These are phyloP conservation scores for Priocnemis perturbator DNA, from an alignment of 2,888 invertebrate genomes.

Conservation along the genomic window DNA sequence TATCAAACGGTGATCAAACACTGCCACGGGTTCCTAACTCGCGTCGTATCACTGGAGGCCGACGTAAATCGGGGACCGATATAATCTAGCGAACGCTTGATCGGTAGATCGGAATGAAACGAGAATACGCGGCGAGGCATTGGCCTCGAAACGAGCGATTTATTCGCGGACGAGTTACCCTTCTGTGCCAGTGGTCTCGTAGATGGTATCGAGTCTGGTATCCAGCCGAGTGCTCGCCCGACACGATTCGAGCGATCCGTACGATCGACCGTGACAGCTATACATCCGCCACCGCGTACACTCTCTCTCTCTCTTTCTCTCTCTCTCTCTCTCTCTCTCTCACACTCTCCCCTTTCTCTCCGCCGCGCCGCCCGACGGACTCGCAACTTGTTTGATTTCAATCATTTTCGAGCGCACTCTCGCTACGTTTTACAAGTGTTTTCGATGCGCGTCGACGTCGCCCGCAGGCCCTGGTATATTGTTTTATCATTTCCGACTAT, in stretches of 20 bases:
- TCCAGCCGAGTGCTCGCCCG: conserved; percentile 23
- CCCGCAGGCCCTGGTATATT: conserved; percentile 38
- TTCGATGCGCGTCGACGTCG: conserved; percentile 27
- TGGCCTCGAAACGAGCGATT: conserved; percentile 36
- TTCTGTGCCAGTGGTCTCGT: conserved; percentile 35
- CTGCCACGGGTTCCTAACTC: conserved; percentile 3
- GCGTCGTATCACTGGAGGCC: conserved; percentile 9
- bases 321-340: conserved; percentile 13
- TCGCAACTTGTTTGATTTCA: conserved; percentile 57
- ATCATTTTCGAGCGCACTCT: conserved; percentile 54
- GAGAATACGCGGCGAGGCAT: conserved; percentile 30
- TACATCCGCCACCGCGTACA: conserved; percentile 1
- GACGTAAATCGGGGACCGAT: conserved; percentile 28
- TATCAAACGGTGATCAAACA: neutral
- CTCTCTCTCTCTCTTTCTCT: neutral
- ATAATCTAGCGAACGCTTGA: conserved; percentile 27
- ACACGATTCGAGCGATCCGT: conserved; percentile 38
- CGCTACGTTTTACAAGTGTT: conserved; percentile 54
- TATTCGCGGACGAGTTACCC: conserved; percentile 39
- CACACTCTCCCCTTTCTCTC: neutral
- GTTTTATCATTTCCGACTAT: conserved; percentile 52
- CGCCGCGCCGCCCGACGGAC: conserved; percentile 25
- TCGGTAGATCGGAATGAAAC: conserved; percentile 22
- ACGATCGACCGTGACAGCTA: neutral
- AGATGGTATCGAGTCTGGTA: conserved; percentile 37